A percentile compares a stretch with the other conserved stretches of the same genome.
Evolutionary conservation across 2,888 invertebrate genomes (phyloP).

Genomic region (Spilarctia lutea): DNA sequence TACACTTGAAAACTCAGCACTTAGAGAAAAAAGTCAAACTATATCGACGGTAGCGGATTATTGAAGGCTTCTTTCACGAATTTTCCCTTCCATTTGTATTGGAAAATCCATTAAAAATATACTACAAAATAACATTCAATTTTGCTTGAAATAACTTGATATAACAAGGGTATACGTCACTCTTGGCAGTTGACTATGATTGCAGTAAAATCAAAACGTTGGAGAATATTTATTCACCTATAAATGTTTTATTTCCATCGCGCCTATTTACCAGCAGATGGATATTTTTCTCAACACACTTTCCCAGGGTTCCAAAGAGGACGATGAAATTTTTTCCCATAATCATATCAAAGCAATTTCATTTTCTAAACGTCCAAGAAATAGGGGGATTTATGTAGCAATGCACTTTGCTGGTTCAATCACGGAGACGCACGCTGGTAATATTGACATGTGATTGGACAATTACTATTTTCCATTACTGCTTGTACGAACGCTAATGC

Average conservation of each 20-base stretch:
- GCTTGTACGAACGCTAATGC: conserved; percentile 52
- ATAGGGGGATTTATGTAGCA: conserved; percentile 36
- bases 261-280: neutral
- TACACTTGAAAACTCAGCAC: conserved; percentile 2
- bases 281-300: no score
- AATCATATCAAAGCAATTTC: conserved; percentile 31
- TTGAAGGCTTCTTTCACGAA: neutral
- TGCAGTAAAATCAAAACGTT: neutral
- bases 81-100: neutral
- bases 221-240: neutral
- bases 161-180: neutral
- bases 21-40: neutral
- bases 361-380: conserved; percentile 44
- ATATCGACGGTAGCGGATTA: neutral
- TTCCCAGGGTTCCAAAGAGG: conserved; percentile 10
- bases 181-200: neutral
- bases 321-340: conserved; percentile 30
- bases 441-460: conserved; percentile 66
- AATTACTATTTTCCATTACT: conserved; percentile 68
- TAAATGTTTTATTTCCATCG: neutral
- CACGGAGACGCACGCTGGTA: conserved; percentile 58
- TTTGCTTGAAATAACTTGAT: neutral
- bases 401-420: conserved; percentile 53
- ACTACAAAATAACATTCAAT: neutral
- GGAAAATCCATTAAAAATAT: neutral